Evolutionary conservation across 2,888 invertebrate genomes (phyloP).

Genomic region (Chrysolina haemoptera): DNA sequence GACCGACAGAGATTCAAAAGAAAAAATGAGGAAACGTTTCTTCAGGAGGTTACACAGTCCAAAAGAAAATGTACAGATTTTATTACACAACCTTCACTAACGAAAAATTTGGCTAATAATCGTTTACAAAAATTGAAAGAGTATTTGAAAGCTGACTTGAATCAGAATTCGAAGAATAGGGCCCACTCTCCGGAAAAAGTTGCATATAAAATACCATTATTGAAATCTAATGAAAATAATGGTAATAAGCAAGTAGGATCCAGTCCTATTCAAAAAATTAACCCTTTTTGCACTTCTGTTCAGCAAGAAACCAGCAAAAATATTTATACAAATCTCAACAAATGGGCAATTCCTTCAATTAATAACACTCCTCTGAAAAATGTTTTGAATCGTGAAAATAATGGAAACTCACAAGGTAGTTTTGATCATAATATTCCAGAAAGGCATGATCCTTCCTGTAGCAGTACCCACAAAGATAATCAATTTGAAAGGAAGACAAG

Average conservation of each 20-base stretch:
- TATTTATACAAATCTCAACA: constrained; percentile 27
- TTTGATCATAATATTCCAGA: neutral
- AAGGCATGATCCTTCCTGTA: neutral
- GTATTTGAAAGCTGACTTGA: constrained; percentile 31
- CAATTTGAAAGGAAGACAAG: neutral
- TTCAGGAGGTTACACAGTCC: neutral
- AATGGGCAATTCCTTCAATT: constrained; percentile 27
- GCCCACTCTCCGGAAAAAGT: neutral
- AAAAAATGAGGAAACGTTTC: constrained; percentile 6
- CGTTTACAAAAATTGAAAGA: constrained; percentile 44
- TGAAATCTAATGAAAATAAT: neutral
- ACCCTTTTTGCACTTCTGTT: neutral
- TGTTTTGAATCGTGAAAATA: neutral
- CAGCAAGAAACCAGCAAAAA: neutral
- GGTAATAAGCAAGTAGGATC: neutral
- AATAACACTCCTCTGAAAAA: constrained; percentile 36
- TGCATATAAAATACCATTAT: neutral
- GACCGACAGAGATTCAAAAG: constrained; percentile 11
- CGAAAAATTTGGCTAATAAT: constrained; percentile 45
- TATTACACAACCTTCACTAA: constrained; percentile 8
- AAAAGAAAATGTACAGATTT: constrained; percentile 9
- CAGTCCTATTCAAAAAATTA: neutral
- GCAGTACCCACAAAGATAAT: neutral
- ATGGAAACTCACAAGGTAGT: neutral
- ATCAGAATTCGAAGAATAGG: constrained; percentile 1